Evolutionary conservation across 2,888 invertebrate genomes (phyloP).

Genomic region (Rhagium mordax): DNA sequence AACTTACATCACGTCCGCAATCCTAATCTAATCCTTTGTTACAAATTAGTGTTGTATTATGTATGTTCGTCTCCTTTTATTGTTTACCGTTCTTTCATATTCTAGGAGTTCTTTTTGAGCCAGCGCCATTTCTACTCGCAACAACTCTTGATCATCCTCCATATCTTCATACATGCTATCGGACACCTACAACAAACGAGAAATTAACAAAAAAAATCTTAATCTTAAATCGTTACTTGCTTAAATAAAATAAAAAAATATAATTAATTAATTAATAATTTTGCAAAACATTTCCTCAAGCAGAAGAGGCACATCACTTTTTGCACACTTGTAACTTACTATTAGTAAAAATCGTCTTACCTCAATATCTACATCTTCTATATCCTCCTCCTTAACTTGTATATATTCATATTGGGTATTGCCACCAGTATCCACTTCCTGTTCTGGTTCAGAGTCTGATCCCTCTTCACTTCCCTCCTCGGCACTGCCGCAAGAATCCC

Average conservation of each 20-base stretch:
- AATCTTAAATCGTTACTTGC: too few species aligned
- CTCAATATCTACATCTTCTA: conserved; percentile 73
- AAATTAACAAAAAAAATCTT: conserved; percentile 28
- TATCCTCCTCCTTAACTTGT: conserved; percentile 67
- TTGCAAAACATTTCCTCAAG: too few species aligned
- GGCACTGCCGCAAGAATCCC: conserved; percentile 76
- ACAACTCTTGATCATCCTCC: conserved; percentile 74
- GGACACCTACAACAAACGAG: conserved; percentile 74
- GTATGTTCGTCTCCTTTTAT: conserved; percentile 63
- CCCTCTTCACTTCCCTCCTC: conserved; percentile 80
- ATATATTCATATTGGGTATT: conserved; percentile 69
- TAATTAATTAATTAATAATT: too few species aligned
- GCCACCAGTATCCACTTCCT: conserved; percentile 63
- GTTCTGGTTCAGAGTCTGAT: conserved; percentile 74
- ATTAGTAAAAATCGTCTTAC: conserved; percentile 59
- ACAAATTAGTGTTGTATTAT: conserved; percentile 60
- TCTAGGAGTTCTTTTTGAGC: conserved; percentile 68
- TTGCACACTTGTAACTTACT: too few species aligned
- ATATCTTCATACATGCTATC: conserved; percentile 83
- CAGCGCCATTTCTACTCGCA: conserved; percentile 68
- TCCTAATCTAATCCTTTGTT: conserved; percentile 1
- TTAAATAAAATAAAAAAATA: too few species aligned
- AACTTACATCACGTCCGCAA: background rate
- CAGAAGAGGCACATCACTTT: too few species aligned
- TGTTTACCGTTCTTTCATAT: conserved; percentile 65